A percentile compares a stretch with the other conserved stretches of the same genome.
phyloP scores from a whole-genome alignment of 2,113 vertebrate species.

The Psilopogon haemacephalus region DNA sequence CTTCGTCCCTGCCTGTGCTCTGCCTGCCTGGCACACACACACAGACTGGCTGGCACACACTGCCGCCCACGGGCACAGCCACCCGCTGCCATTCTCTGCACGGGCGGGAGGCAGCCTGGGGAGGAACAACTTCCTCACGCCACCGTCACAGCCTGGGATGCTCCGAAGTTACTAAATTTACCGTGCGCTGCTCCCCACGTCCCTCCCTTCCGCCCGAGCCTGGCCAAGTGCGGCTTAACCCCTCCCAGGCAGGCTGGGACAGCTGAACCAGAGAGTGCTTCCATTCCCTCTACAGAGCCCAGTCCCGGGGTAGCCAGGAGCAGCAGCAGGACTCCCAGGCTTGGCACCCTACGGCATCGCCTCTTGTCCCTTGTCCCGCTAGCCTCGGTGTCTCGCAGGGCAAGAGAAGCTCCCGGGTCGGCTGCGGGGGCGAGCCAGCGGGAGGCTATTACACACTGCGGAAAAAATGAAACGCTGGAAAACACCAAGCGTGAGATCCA shows the following conservation, averaged over 20 bases:
- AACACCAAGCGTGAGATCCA: conserved; percentile 9
- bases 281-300: rapidly evolving
- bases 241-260: neutral
- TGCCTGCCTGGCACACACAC: no score
- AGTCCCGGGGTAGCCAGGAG: rapidly evolving
- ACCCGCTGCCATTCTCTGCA: neutral
- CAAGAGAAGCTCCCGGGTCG: no score
- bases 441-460: conserved; percentile 18
- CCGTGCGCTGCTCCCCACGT: neutral
- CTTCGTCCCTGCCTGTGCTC: rapidly evolving
- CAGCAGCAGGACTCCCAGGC: neutral
- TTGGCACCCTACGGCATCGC: rapidly evolving
- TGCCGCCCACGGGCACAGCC: neutral
- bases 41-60: neutral
- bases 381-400: rapidly evolving
- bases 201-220: conserved; percentile 47
- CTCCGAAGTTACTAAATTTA: conserved; percentile 50
- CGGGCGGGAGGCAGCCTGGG: neutral
- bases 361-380: rapidly evolving
- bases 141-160: neutral
- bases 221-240: neutral
- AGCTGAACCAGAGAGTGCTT: rapidly evolving
- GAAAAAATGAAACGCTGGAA: conserved; percentile 63
- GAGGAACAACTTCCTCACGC: conserved; percentile 15
- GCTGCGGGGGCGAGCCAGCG: neutral